These are phyloP conservation scores for Heterodera schachtii DNA, from an alignment of 1,140 invertebrate genomes.

Conservation along the genomic window DNA sequence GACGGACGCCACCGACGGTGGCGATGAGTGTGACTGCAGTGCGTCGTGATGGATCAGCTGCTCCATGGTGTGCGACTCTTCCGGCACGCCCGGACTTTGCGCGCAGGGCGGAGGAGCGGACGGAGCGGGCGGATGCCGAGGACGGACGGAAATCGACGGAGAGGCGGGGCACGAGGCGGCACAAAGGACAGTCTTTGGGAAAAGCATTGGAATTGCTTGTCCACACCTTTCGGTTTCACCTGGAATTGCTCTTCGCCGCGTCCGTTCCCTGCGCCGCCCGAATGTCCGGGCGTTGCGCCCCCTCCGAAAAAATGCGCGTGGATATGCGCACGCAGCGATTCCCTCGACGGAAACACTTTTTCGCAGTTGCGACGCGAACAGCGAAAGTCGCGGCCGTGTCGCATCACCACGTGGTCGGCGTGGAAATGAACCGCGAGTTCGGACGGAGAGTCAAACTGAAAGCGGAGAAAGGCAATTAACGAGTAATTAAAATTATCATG, in stretches of 20 bases:
- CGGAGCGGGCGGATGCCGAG: constrained; percentile 24
- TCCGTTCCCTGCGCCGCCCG: neutral
- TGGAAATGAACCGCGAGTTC: constrained; percentile 50
- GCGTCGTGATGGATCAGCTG: neutral
- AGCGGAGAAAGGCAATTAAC: neutral
- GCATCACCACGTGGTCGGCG: constrained; percentile 48
- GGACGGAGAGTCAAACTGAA: constrained; percentile 36
- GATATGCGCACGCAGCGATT: constrained; percentile 43
- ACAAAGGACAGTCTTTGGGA: neutral
- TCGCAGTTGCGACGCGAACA: constrained; percentile 51
- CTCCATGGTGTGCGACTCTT: constrained; percentile 45
- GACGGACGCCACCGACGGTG: constrained; percentile 21
- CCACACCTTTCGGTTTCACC: constrained; percentile 10
- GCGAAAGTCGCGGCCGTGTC: constrained; percentile 49
- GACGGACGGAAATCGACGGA: constrained; percentile 13
- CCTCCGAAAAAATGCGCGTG: constrained; percentile 47
- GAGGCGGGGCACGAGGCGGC: constrained; percentile 23
- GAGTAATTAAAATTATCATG: neutral
- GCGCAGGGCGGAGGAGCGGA: constrained; percentile 38
- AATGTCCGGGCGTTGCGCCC: constrained; percentile 32
- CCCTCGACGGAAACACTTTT: constrained; percentile 48
- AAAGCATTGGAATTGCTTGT: constrained; percentile 4
- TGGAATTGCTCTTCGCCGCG: constrained; percentile 18
- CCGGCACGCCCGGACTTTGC: constrained; percentile 47
- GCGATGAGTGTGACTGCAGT: constrained; percentile 16